These are phyloP conservation scores for Ceratotherium simum DNA, from an alignment of 2,113 vertebrate species.

Conservation along the genomic window DNA sequence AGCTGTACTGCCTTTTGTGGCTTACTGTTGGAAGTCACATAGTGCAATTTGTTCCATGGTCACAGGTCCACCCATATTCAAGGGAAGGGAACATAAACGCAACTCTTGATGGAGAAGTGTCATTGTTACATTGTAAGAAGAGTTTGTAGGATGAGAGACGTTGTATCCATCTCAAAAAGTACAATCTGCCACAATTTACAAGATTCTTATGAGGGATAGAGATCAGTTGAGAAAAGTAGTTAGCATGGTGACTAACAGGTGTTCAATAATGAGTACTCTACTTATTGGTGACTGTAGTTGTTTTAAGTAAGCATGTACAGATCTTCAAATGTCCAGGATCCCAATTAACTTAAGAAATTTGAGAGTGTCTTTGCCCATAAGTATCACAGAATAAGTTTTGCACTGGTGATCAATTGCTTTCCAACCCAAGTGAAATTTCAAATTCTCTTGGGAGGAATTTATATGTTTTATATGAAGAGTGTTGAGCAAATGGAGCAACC, in stretches of 20 bases:
- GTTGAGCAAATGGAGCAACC: not conserved
- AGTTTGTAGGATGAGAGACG: not conserved
- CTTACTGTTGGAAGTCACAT: not conserved
- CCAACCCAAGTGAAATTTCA: not conserved
- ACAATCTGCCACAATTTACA: not conserved
- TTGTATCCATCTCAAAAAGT: not conserved
- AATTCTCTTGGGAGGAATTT: not conserved
- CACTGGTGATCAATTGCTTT: not conserved
- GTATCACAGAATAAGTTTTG: not conserved
- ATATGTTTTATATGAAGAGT: not conserved
- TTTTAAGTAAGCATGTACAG: constrained; percentile 15
- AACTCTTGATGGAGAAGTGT: not conserved
- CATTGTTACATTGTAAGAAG: not conserved
- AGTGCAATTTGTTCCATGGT: not conserved
- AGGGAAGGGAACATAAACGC: not conserved
- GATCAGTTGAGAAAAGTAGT: not conserved
- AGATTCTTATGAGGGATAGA: not conserved
- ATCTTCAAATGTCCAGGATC: not conserved
- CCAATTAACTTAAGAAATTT: not conserved
- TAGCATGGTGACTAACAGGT: not conserved
- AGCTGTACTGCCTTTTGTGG: not conserved
- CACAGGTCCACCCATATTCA: not conserved
- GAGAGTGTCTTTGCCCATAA: not conserved
- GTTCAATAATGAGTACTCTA: not conserved
- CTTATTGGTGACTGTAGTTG: not conserved